phyloP scores from a whole-genome alignment of 2,797 vertebrate genomes.

The Myotis pilosus region DNA sequence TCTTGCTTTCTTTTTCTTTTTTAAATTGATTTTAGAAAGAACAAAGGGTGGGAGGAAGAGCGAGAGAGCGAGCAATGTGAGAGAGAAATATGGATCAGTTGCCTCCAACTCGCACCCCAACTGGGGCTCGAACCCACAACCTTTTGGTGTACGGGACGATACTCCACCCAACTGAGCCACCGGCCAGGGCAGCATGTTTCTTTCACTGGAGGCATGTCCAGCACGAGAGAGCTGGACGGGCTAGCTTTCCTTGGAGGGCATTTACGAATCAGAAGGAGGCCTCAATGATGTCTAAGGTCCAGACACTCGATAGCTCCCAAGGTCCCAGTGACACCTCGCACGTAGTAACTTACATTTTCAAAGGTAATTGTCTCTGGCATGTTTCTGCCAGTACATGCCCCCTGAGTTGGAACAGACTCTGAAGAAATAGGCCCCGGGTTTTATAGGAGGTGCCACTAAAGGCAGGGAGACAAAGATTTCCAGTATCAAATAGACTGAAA shows the following conservation, averaged over 20 bases:
- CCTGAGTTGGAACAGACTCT: background rate
- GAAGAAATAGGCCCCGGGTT: background rate
- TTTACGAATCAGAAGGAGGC: background rate
- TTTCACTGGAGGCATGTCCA: background rate
- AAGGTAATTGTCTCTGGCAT: background rate
- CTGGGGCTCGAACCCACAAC: too few species aligned
- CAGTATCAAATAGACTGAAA: background rate
- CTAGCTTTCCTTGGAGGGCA: background rate
- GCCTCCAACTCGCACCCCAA: too few species aligned
- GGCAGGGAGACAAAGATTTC: constrained; percentile 13
- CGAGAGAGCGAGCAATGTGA: too few species aligned
- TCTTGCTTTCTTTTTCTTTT: background rate
- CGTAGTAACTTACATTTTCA: background rate
- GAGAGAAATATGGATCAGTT: too few species aligned
- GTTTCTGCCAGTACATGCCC: background rate
- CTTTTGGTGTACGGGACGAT: too few species aligned
- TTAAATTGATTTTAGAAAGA: too few species aligned
- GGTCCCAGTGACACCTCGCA: background rate
- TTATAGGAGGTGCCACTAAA: background rate
- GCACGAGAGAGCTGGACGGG: background rate
- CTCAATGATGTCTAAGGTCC: background rate
- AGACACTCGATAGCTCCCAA: background rate
- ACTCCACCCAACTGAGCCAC: too few species aligned
- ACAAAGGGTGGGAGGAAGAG: too few species aligned
- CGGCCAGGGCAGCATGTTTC: too few species aligned